Evolutionary conservation across 1,140 invertebrate species (phyloP).

Genomic region (Andricus grossulariae): DNA sequence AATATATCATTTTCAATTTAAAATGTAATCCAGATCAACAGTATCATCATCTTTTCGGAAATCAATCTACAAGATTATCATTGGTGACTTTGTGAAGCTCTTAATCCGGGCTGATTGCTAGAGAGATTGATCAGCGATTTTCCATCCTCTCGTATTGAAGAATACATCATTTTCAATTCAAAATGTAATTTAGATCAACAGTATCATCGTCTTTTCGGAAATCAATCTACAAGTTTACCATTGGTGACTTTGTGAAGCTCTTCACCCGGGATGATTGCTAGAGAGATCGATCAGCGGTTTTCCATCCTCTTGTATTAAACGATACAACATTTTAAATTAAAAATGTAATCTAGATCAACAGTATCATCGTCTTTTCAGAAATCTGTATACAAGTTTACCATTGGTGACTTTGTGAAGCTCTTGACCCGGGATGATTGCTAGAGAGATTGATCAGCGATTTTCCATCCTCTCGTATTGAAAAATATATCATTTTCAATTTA

Average conservation of each 20-base stretch:
- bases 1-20: neutral
- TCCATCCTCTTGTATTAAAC: constrained; percentile 33
- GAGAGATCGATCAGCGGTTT: neutral
- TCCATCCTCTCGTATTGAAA: constrained; percentile 33
- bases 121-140: constrained; percentile 9
- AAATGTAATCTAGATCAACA: neutral
- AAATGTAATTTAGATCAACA: neutral
- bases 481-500: neutral
- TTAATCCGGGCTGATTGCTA: too few relatives aligned
- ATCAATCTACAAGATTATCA: too few relatives aligned
- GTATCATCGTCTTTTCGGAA: too few relatives aligned
- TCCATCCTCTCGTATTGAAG: constrained; percentile 33
- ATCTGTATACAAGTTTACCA: too few relatives aligned
- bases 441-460: constrained; percentile 8
- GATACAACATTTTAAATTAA: neutral
- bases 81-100: neutral
- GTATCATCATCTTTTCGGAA: too few relatives aligned
- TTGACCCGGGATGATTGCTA: too few relatives aligned
- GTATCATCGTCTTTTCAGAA: too few relatives aligned
- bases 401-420: neutral
- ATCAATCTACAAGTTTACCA: too few relatives aligned
- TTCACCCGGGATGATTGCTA: too few relatives aligned
- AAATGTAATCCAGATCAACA: neutral
- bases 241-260: neutral
- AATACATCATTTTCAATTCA: neutral